Evolutionary conservation across 2,113 vertebrate genomes (phyloP), one percentile per base, ranked within the genome.

Genomic region (Nestor notabilis): DNA sequence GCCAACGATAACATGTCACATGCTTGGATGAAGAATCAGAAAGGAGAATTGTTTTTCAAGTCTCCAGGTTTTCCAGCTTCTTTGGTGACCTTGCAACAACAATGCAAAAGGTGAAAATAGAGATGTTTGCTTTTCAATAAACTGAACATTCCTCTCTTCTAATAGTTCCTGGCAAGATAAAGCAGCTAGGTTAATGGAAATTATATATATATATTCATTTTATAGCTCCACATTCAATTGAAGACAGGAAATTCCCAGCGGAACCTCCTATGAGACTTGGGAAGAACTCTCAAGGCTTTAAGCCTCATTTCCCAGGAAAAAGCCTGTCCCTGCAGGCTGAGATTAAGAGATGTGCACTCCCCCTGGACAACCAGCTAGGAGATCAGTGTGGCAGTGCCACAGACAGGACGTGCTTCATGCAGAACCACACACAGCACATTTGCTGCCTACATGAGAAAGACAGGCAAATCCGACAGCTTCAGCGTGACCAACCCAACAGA

Each of bases 361-460:
- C 17, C 14, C 5, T 5, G 20, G 39, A n/a, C 1, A 2, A 11
- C 5, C 55, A 85, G 44, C 49, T 23, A 21, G 66, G 41, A 77
- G 72, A 44, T 35, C 33, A 47, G 25, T 19, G 56, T 21, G 74
- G 33, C 11, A 58, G 21, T 21, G 18, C 63, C 70, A 74, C 29
- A 60, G 33, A 29, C 63, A 83, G 20, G 31, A 33, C 0, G 0
- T 50, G 18, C 46, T 78, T 27, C 10, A 1, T 23, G 10, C 61
- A 78, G 44, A 70, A 39, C 21, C 43, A 49, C 10, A 19, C n/a
- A 20, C 4, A 6, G 19, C 5, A 19, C 27, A 7, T 60, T 50
- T 27, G 5, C 61, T 89, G 64, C n/a, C 43, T 19, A 9, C 11
- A 1, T 3, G 29, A 68, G 74, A 17, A 24, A 64, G 7, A 55